phyloP scores from a whole-genome alignment of 2,113 vertebrate species.

The Garra rufa region DNA sequence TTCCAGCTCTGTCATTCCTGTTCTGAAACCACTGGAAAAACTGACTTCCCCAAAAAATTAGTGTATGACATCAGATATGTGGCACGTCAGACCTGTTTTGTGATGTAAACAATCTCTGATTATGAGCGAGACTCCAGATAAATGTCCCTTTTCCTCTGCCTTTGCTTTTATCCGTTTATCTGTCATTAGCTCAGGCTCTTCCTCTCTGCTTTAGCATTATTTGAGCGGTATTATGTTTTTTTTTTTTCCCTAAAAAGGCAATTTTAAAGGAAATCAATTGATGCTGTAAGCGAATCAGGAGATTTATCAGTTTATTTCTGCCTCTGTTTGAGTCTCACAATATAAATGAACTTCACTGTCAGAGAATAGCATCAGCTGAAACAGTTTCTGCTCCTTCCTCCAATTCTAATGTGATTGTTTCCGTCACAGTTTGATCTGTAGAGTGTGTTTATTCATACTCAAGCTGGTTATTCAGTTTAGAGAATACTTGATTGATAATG shows the following conservation, averaged over 20 bases:
- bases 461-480: too few species aligned
- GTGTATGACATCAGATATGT: neutral
- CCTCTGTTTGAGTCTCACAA: neutral
- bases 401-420: neutral
- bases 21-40: neutral
- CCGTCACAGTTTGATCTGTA: neutral
- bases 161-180: slow-evolving; percentile 26
- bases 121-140: neutral
- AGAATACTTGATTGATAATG: too few species aligned
- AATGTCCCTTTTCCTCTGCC: neutral
- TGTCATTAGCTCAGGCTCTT: slow-evolving; percentile 19
- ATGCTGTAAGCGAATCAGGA: slow-evolving; percentile 43
- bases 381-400: neutral
- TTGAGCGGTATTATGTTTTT: neutral
- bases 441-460: neutral
- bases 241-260: slow-evolving; percentile 28
- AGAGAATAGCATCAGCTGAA: neutral
- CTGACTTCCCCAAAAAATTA: neutral
- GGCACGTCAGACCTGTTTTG: neutral
- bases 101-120: neutral
- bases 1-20: neutral
- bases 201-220: slow-evolving; percentile 18
- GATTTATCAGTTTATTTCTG: slow-evolving; percentile 30
- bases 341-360: neutral
- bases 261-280: slow-evolving; percentile 25